Evolutionary conservation across 1,140 invertebrate species (phyloP).

Genomic region (Meloidogyne exigua): DNA sequence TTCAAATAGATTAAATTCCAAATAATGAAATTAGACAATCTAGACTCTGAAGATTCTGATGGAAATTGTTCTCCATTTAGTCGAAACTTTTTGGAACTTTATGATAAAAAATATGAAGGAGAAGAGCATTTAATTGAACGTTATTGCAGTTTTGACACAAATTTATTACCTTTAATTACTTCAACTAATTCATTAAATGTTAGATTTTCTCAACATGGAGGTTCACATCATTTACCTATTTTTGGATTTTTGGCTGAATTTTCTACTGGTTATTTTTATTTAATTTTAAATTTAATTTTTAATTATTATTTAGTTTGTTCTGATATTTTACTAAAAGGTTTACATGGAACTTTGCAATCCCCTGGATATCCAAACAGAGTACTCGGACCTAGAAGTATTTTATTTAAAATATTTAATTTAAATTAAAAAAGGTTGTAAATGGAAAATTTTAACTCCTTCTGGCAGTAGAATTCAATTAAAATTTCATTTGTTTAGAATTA

Average conservation of each 20-base stretch:
- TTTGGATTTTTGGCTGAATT: constrained; percentile 60
- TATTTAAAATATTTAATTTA: not conserved
- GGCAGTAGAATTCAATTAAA: constrained; percentile 47
- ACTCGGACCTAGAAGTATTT: constrained; percentile 11
- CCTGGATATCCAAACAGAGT: constrained; percentile 51
- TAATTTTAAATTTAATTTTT: constrained; percentile 12
- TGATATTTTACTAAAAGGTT: constrained; percentile 37
- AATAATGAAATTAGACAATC: constrained; percentile 48
- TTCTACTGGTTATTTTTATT: constrained; percentile 37
- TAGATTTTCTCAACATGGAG: constrained; percentile 56
- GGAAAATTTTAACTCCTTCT: constrained; percentile 51
- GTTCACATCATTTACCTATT: constrained; percentile 47
- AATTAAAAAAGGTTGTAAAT: constrained; percentile 36
- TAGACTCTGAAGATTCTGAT: constrained; percentile 50
- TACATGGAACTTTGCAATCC: constrained; percentile 47
- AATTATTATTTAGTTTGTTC: constrained; percentile 49
- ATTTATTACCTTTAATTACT: constrained; percentile 43
- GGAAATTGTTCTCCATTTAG: constrained; percentile 55
- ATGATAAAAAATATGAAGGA: constrained; percentile 25
- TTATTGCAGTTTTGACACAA: constrained; percentile 48
- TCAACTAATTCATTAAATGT: constrained; percentile 47
- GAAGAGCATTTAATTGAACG: constrained; percentile 35
- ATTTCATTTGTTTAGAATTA: constrained; percentile 53
- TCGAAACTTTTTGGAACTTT: constrained; percentile 54
- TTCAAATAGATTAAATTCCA: constrained; percentile 44